Evolutionary conservation across 1,140 invertebrate genomes (phyloP), one percentile per base, ranked within the genome.

Genomic region (Diorhabda carinulata): DNA sequence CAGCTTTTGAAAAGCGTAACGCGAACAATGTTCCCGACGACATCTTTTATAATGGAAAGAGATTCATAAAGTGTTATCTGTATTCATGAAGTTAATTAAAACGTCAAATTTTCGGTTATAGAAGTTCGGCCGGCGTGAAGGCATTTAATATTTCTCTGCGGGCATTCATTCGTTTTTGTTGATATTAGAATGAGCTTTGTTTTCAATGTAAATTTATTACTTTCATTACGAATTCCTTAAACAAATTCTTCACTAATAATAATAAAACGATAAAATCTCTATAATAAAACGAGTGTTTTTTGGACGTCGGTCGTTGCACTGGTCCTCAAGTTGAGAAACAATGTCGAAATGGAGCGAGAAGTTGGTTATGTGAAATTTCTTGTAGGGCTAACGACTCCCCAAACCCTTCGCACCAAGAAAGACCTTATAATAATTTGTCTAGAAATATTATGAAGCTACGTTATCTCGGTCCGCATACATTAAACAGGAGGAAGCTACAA

Each of bases 11-110:
- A 62, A 43, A 62, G 43, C 61, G 43, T 62, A 41, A 65, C 40
- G 8, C 7, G 56, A 65, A 65, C 64, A 65, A 57, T n/a, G 41
- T 65, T 47, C 47, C 57, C 25, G 52, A 57, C 64, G 64, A 65
- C 64, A 65, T 57, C 25, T 65, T 65, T 65, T 65, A 58, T 65
- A 42, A 57, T 40, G 42, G 56, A 57, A 65, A 9, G 47, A 41
- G 56, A 65, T 65, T 65, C 64, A 65, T 65, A 58, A 65, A 65
- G 64, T 65, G 64, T 57, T 65, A 65, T 65, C 64, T 65, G 56
- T 43, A 65, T 65, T 65, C 64, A 65, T 65, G 64, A 65, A 65
- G 64, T 58, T 65, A 65, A 65, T 65, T 65, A 65, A 65, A 65
- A 65, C 56, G 64, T 65, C 64, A 65, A 65, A 47, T 64, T 65